Conservation (phyloP, 2,888 invertebrate species). For the Leucophenga maculata region DNA sequence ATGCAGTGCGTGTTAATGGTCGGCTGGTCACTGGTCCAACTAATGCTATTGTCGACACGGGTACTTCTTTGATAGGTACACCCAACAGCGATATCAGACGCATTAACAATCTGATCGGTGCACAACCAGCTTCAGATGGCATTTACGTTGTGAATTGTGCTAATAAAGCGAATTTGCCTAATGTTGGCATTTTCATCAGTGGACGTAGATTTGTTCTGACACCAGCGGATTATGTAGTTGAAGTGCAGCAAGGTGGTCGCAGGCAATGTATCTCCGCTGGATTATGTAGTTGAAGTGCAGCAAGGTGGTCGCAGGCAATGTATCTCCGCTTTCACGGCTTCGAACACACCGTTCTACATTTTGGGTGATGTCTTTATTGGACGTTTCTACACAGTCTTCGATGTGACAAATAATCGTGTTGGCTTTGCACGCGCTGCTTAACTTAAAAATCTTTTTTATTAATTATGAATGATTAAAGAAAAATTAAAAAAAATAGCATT, state of each 20-base stretch:
- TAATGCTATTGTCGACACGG: slow-evolving; percentile 93
- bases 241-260: slow-evolving; percentile 26
- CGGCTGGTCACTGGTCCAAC: slow-evolving; percentile 73
- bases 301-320: slow-evolving; percentile 31
- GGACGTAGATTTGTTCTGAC: slow-evolving; percentile 83
- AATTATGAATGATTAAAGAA: too few relatives aligned
- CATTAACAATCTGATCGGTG: slow-evolving; percentile 85
- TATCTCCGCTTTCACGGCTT: slow-evolving; percentile 35
- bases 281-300: too few relatives aligned
- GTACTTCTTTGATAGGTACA: slow-evolving; percentile 93
- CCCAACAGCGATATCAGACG: slow-evolving; percentile 82
- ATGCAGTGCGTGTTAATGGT: slow-evolving; percentile 72
- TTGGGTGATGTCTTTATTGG: slow-evolving; percentile 96
- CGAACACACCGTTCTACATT: slow-evolving; percentile 81
- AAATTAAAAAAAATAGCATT: too few relatives aligned
- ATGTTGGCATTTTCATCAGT: slow-evolving; percentile 81
- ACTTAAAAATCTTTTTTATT: too few relatives aligned
- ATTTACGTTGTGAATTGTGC: slow-evolving; percentile 86
- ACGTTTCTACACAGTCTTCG: slow-evolving; percentile 93
- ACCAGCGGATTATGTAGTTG: slow-evolving; percentile 83
- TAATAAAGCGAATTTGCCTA: slow-evolving; percentile 82
- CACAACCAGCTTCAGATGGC: slow-evolving; percentile 77
- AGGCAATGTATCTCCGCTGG: slow-evolving; percentile 34
- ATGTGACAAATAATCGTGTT: slow-evolving; percentile 84
- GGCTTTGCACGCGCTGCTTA: slow-evolving; percentile 80